Evolutionary conservation across 2,888 invertebrate species (phyloP).

Genomic region (Perdita meconis): DNA sequence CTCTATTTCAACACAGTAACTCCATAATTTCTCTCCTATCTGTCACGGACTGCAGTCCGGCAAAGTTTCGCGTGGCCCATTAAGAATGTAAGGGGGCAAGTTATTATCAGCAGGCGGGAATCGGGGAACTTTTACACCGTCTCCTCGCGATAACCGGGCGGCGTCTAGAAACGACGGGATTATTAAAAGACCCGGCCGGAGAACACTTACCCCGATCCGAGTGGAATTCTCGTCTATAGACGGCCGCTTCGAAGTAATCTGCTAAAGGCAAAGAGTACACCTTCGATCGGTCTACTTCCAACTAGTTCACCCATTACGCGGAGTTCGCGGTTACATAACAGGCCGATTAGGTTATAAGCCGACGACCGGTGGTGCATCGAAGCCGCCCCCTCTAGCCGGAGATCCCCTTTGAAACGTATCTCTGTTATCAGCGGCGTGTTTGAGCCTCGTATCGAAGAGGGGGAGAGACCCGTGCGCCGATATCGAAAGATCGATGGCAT

Average conservation of each 20-base stretch:
- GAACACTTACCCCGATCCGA: conserved; percentile 29
- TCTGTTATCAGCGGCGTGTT: conserved; percentile 49
- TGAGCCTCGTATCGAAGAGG: conserved; percentile 26
- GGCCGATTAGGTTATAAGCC: conserved; percentile 51
- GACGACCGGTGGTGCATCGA: conserved; percentile 44
- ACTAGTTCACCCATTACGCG: conserved; percentile 34
- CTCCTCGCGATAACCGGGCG: conserved; percentile 22
- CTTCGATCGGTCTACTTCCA: conserved; percentile 57
- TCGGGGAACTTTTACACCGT: conserved; percentile 17
- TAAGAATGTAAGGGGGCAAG: conserved; percentile 17
- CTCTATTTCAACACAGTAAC: too few relatives aligned
- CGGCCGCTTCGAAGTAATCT: conserved; percentile 44
- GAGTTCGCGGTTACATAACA: conserved; percentile 45
- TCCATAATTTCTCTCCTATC: neutral
- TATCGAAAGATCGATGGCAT: conserved; percentile 64
- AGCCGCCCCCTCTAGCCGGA: neutral
- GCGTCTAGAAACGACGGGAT: neutral
- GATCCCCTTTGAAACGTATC: conserved; percentile 28
- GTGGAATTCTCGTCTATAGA: conserved; percentile 7
- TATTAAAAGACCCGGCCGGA: conserved; percentile 36
- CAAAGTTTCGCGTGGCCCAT: conserved; percentile 9
- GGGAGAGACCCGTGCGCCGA: conserved; percentile 30
- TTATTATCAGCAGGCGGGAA: conserved; percentile 3
- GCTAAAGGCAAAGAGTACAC: conserved; percentile 52
- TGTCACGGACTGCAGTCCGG: neutral